Base-by-base conservation (phyloP, 2,113 vertebrate species). In the Labrus mixtus region DNA sequence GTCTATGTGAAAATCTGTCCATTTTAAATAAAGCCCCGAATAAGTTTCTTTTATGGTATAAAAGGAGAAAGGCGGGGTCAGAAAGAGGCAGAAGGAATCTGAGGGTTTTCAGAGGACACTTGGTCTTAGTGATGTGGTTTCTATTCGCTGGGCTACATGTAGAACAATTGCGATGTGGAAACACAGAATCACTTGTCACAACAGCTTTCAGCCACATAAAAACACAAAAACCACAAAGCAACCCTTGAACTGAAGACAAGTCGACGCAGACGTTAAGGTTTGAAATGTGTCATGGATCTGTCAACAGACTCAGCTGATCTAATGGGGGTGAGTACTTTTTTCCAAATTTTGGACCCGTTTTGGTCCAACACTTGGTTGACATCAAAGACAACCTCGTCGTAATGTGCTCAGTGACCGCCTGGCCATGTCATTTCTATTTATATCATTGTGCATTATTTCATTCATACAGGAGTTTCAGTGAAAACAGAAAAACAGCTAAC, bases 1-100 rank as follows among this genome's bases (percentile, higher is more conserved):
- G 77, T 78, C 77, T 62, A 11, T 69, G 25, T 61, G 29, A 51
- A 33, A 65, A 29, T 59, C 3, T 1, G 61, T 51, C 33, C 46
- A 68, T 61, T n/a, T 46, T 1, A 29, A 55, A 51, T 37, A 51
- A 29, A 60, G 15, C 12, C 10, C 12, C 19, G 22, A 54, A 7
- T 36, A 46, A 1, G 1, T 20, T 61, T 62, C 10, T 55, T 45
- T 4, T 19, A 48, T 3, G 1, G 23, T 45, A 25, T 19, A 13
- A 10, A 46, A 10, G 48, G 25, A 17, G 3, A 48, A 53, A 3
- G 46, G 8, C 11, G 16, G 45, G 45, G 50, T 46, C 29, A 20
- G 25, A 20, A 23, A 54, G 20, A 13, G 37, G 6, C 16, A 29
- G 6, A 39, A 51, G 19, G 19, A 51, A n/a, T 51, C 7, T 20